These are phyloP conservation scores for Gallinago media DNA, from an alignment of 2,113 vertebrate species.

Conservation along the genomic window DNA sequence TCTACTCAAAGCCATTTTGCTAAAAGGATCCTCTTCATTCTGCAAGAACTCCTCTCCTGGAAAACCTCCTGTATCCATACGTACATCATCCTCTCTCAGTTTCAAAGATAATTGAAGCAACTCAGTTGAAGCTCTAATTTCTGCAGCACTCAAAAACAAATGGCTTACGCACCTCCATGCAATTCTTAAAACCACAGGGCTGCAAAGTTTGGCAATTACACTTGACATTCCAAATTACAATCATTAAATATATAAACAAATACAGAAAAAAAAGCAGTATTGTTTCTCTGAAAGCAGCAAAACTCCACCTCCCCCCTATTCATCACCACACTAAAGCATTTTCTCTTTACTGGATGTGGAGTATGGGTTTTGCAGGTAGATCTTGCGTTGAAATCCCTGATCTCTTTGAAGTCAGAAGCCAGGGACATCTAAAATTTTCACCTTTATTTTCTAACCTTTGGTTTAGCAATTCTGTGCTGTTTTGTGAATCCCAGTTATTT, in stretches of 20 bases:
- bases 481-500: background rate
- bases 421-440: background rate
- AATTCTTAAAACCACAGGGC: background rate
- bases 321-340: background rate
- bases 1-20: background rate
- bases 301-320: background rate
- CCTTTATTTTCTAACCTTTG: background rate
- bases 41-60: background rate
- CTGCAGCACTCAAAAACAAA: background rate
- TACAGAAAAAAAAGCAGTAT: background rate
- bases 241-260: background rate
- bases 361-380: accelerated
- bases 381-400: background rate
- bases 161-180: background rate
- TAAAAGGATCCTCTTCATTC: background rate
- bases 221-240: background rate
- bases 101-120: background rate
- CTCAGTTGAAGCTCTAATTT: background rate
- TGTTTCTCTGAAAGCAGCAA: background rate
- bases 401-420: background rate
- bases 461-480: background rate
- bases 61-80: background rate
- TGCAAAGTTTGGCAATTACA: background rate
- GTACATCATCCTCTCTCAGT: background rate
- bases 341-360: background rate